Conservation (phyloP, 1,140 invertebrate genomes). For the Drosophila chauvacae region DNA sequence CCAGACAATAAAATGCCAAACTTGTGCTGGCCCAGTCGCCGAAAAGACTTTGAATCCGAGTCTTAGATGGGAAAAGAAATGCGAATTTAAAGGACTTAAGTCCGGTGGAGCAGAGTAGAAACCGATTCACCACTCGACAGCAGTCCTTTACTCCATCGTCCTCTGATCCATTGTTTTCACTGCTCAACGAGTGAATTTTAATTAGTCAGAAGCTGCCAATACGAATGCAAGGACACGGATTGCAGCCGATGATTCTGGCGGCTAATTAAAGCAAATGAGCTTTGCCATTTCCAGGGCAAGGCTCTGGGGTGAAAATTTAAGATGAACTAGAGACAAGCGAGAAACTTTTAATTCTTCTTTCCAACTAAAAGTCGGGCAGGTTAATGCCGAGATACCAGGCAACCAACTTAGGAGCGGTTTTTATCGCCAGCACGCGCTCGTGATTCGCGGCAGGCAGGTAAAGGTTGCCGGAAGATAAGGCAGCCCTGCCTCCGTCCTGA, state of each 20-base stretch:
- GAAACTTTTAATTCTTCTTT: slow-evolving; percentile 64
- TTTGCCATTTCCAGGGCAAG: slow-evolving; percentile 8
- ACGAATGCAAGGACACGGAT: not conserved
- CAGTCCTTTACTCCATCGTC: slow-evolving; percentile 36
- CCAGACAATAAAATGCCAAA: slow-evolving; percentile 60
- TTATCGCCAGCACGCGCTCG: slow-evolving; percentile 40
- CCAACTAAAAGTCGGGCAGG: slow-evolving; percentile 28
- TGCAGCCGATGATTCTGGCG: not conserved
- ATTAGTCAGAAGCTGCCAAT: slow-evolving; percentile 28
- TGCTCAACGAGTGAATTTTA: slow-evolving; percentile 52
- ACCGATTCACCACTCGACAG: not conserved
- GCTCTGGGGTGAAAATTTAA: slow-evolving; percentile 22
- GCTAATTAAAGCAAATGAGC: slow-evolving; percentile 36
- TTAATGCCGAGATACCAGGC: slow-evolving; percentile 38
- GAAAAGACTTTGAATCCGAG: slow-evolving; percentile 17
- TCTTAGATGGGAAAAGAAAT: not conserved
- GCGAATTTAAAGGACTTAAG: not conserved
- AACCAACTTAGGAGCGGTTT: slow-evolving; percentile 24
- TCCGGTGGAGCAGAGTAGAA: not conserved
- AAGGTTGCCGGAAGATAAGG: slow-evolving; percentile 29
- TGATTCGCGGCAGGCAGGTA: slow-evolving; percentile 6
- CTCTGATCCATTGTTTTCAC: slow-evolving; percentile 17
- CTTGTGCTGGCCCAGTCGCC: slow-evolving; percentile 33
- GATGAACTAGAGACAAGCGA: slow-evolving; percentile 15
- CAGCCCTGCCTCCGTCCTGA: not conserved